Conservation (phyloP, 2,113 vertebrate genomes). For the Bufo gargarizans region DNA sequence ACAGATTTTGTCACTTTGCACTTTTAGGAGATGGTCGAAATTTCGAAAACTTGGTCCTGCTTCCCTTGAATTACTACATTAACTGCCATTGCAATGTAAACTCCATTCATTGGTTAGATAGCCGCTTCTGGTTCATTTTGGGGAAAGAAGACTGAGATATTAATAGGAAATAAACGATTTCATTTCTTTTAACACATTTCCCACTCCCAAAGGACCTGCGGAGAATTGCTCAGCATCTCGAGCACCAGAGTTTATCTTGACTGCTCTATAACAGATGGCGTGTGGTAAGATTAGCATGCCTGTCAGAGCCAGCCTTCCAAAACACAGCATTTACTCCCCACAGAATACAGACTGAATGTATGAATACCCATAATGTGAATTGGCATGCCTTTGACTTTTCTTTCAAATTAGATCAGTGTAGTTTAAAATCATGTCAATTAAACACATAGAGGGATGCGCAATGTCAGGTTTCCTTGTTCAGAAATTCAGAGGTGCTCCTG, state of each 20-base stretch:
- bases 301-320: constrained; percentile 52
- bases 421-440: constrained; percentile 51
- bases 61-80: background rate
- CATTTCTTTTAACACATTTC: constrained; percentile 42
- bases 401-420: constrained; percentile 49
- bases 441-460: constrained; percentile 35
- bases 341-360: constrained; percentile 47
- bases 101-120: no score
- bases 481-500: background rate
- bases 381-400: constrained; percentile 40
- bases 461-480: constrained; percentile 23
- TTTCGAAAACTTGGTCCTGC: background rate
- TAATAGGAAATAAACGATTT: constrained; percentile 32
- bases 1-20: no score
- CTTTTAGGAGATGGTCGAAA: background rate
- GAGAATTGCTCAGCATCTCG: constrained; percentile 11
- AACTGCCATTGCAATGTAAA: background rate
- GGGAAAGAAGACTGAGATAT: constrained; percentile 14
- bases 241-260: constrained; percentile 30
- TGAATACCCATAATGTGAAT: constrained; percentile 51
- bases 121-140: no score
- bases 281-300: constrained; percentile 49
- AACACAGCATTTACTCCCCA: constrained; percentile 42
- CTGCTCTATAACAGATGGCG: constrained; percentile 53
- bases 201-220: background rate